Conservation (phyloP, 2,113 vertebrate species). For the Rhombomys opimus region DNA sequence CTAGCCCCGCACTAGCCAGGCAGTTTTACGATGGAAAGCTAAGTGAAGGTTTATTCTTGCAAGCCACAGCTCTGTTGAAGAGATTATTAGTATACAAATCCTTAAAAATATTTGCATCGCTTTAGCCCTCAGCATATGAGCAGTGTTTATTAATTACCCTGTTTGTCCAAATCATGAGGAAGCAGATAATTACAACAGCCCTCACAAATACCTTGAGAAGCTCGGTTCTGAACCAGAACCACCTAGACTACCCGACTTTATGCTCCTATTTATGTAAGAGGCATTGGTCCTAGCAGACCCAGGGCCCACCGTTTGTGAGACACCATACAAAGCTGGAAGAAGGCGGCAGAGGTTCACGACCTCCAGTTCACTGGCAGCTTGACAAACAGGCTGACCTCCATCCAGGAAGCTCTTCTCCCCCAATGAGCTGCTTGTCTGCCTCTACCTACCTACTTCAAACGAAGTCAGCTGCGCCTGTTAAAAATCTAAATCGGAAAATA, state of each 20-base stretch:
- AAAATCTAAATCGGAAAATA: neutral
- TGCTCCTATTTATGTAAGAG: slow-evolving; percentile 5
- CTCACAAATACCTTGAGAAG: neutral
- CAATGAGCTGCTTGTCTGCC: neutral
- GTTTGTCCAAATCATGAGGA: neutral
- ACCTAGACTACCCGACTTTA: neutral
- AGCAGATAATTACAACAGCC: neutral
- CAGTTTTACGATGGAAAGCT: neutral
- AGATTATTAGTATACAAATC: slow-evolving; percentile 27
- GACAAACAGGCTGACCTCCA: neutral
- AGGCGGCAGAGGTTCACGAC: neutral
- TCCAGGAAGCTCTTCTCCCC: neutral
- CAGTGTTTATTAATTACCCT: neutral
- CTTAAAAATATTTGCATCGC: slow-evolving; percentile 37
- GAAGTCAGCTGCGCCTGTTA: neutral
- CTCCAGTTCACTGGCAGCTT: neutral
- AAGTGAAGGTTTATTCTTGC: neutral
- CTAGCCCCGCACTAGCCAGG: too few relatives aligned
- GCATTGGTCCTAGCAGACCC: neutral
- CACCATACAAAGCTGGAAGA: neutral
- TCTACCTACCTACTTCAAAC: neutral
- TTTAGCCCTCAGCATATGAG: neutral
- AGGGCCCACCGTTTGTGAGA: fast-evolving
- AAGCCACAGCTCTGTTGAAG: neutral
- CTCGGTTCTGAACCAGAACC: neutral